Evolutionary conservation across 2,113 vertebrate genomes (phyloP).

Genomic region (Gymnobelideus leadbeateri): DNA sequence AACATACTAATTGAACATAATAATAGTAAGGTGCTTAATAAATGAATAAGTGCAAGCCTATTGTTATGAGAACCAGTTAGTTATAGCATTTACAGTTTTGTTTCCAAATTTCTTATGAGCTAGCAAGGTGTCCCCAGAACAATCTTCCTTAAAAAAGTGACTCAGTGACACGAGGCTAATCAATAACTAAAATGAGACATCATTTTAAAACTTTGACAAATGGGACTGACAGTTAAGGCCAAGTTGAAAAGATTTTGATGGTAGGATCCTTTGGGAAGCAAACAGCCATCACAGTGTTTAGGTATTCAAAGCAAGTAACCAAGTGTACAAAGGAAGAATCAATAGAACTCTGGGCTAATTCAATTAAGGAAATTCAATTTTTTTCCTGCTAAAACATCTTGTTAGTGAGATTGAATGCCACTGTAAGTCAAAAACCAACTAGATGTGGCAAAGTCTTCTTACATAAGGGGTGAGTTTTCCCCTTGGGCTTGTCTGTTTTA

Average conservation of each 20-base stretch:
- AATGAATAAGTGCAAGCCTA: background rate
- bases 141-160: background rate
- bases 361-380: conserved; percentile 7
- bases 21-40: background rate
- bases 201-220: background rate
- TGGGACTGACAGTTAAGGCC: background rate
- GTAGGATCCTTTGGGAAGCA: background rate
- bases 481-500: conserved; percentile 1
- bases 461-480: background rate
- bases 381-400: background rate
- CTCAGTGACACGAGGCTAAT: background rate
- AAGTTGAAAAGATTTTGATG: background rate
- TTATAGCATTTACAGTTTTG: background rate
- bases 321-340: background rate
- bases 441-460: background rate
- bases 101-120: background rate
- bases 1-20: background rate
- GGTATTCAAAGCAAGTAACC: background rate
- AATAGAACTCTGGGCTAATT: conserved; percentile 16
- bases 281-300: background rate
- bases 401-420: conserved; percentile 11
- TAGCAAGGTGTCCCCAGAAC: background rate
- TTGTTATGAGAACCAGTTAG: background rate
- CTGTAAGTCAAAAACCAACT: background rate
- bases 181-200: background rate